Conservation (phyloP, 2,113 vertebrate genomes). For the Potamarius usumacintae region DNA sequence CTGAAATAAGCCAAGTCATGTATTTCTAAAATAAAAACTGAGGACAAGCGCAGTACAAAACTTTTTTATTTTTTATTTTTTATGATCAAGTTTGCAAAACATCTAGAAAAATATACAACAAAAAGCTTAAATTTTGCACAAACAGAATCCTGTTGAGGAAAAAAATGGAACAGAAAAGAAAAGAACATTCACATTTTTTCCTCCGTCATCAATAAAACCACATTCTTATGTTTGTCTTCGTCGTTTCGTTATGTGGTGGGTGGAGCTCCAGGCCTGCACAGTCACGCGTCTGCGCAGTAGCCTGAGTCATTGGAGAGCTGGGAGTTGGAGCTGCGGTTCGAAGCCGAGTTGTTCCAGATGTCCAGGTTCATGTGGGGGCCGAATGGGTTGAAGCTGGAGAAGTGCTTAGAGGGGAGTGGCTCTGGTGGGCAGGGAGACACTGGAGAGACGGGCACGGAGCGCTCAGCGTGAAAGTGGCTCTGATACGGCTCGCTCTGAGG, state of each 20-base stretch:
- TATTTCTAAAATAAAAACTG: neutral
- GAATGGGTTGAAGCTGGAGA: constrained; percentile 91
- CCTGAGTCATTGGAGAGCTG: constrained; percentile 92
- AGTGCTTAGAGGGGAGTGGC: constrained; percentile 79
- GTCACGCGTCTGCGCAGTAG: constrained; percentile 91
- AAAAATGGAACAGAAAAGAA: constrained; percentile 71
- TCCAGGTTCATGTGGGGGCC: constrained; percentile 97
- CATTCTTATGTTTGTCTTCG: constrained; percentile 76
- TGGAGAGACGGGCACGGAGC: constrained; percentile 73
- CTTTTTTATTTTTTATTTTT: constrained; percentile 75
- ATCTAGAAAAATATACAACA: constrained; percentile 87
- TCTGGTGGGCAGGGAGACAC: constrained; percentile 72
- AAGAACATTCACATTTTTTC: constrained; percentile 80
- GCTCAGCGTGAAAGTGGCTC: constrained; percentile 80
- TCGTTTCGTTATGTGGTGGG: constrained; percentile 56
- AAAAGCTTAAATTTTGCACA: constrained; percentile 75
- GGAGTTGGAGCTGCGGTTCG: constrained; percentile 87
- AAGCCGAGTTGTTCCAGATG: constrained; percentile 95
- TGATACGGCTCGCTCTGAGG: constrained; percentile 90
- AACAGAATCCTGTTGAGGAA: constrained; percentile 67
- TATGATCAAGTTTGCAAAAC: constrained; percentile 81
- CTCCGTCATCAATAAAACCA: constrained; percentile 74
- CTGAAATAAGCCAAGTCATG: neutral
- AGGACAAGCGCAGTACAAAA: constrained; percentile 69
- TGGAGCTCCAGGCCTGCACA: constrained; percentile 51